Evolutionary conservation across 2,888 invertebrate species (phyloP).

Genomic region (Lasioglossum figueresi): DNA sequence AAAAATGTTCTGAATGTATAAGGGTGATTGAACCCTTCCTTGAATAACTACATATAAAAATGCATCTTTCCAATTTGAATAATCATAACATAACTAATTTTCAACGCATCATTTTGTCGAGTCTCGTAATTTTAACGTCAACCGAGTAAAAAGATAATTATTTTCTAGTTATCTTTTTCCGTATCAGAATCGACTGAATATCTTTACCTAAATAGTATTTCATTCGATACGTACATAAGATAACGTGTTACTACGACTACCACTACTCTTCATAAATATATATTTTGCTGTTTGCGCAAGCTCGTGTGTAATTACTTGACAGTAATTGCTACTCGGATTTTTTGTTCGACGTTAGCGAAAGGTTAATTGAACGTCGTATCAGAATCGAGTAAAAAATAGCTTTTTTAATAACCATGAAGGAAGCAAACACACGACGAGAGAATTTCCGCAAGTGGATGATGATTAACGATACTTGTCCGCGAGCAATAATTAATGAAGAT

Average conservation of each 20-base stretch:
- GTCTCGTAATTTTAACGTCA: not conserved
- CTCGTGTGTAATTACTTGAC: not conserved
- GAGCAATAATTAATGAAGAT: not conserved
- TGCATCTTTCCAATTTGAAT: not conserved
- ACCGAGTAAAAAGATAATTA: not conserved
- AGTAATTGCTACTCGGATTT: not conserved
- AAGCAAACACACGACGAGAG: not conserved
- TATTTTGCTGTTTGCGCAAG: not conserved
- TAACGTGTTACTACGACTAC: not conserved
- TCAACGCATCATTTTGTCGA: not conserved
- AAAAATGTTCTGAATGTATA: too few relatives aligned
- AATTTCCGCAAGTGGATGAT: not conserved
- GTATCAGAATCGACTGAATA: not conserved
- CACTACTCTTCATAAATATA: not conserved
- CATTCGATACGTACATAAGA: not conserved
- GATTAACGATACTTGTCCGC: slow-evolving; percentile 5
- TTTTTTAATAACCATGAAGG: not conserved
- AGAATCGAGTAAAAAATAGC: not conserved
- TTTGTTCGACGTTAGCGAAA: not conserved
- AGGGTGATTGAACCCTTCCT: too few relatives aligned
- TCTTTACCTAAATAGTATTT: not conserved
- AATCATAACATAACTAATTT: too few relatives aligned
- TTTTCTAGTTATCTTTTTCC: not conserved
- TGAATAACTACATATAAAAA: too few relatives aligned
- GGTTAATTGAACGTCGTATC: not conserved